These are phyloP conservation scores for Stenodera caucasica DNA, from an alignment of 2,888 invertebrate genomes.

Conservation along the genomic window DNA sequence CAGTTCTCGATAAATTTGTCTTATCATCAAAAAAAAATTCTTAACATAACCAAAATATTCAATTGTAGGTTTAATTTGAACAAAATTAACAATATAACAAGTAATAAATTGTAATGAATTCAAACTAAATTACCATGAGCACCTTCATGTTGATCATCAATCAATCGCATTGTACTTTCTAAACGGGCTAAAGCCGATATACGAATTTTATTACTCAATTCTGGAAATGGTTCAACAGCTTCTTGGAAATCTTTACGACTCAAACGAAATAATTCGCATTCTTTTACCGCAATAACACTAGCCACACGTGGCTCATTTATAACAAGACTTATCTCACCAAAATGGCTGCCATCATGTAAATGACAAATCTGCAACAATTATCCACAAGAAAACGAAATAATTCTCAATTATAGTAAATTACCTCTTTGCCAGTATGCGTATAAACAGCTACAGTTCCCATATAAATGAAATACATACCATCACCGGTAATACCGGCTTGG, in stretches of 20 bases:
- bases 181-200: no score
- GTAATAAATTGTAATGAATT: no score
- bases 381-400: slow-evolving; percentile 9
- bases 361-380: slow-evolving; percentile 54
- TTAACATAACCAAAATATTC: no score
- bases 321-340: slow-evolving; percentile 56
- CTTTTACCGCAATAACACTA: slow-evolving; percentile 55
- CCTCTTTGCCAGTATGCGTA: slow-evolving; percentile 51
- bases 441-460: slow-evolving; percentile 56
- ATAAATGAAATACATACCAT: slow-evolving; percentile 53
- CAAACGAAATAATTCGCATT: slow-evolving; percentile 54
- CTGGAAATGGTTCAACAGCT: slow-evolving; percentile 50
- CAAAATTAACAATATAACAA: no score
- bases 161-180: no score
- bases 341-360: slow-evolving; percentile 56
- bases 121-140: no score
- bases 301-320: slow-evolving; percentile 52
- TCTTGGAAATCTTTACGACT: slow-evolving; percentile 50
- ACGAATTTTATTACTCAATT: slow-evolving; percentile 34
- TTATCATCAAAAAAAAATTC: no score
- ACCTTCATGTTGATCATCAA: no score
- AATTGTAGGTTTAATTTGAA: neutral
- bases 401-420: neutral
- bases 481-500: slow-evolving; percentile 47
- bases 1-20: slow-evolving; percentile 63